Base-by-base conservation (phyloP, 2,888 invertebrate species). In the Drosophila demipolita region DNA sequence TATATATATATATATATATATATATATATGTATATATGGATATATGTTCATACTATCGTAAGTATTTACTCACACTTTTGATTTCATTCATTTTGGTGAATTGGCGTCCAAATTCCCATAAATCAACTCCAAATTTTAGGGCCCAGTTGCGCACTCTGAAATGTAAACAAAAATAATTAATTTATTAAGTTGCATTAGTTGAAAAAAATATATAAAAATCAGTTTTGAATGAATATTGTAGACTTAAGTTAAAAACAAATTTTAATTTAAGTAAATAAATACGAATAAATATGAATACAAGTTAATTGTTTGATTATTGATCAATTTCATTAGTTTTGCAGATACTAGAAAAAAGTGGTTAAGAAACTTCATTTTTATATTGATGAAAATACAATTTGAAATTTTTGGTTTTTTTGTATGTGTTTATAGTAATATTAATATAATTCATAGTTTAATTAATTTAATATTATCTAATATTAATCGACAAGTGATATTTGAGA, bases 121-220 rank as follows among this genome's bases (percentile, higher is more conserved):
- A 94, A 94, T 97, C 97, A 80, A 97, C 97, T 86, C 97, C 98
- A 92, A 98, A 97, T 94, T 97, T 97, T 78, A 97, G 94, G 80
- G 98, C 98, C 97, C 97, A 97, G 93, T 97, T 97, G 93, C 97
- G 96, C 82, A 98, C 97, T 95, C 97, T 98, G 95, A 70, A 96
- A 96, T 91, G 29, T 93, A 48, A 93, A 91, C 85, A 17, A 33
- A 52, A 29, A 23, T 20, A 53, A 40, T n/a, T 49, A 3, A 26
- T 68, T 55, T 26, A 54, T 73, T 53, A n/a, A 23, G 20, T 20
- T 38, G 32, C 32, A 38, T 66, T 63, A 45, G 9, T 2, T 9
- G 26, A 9, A 33, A 32, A 17, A 23, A 3, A 35, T 15, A 12
- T 9, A 26, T 2, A 53, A 17, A 17, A 15, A 23, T 35, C 8